A percentile compares a stretch with the other conserved stretches of the same genome.
Conservation (phyloP, 2,797 vertebrate genomes). For the Hydrocynus forskahlii region DNA sequence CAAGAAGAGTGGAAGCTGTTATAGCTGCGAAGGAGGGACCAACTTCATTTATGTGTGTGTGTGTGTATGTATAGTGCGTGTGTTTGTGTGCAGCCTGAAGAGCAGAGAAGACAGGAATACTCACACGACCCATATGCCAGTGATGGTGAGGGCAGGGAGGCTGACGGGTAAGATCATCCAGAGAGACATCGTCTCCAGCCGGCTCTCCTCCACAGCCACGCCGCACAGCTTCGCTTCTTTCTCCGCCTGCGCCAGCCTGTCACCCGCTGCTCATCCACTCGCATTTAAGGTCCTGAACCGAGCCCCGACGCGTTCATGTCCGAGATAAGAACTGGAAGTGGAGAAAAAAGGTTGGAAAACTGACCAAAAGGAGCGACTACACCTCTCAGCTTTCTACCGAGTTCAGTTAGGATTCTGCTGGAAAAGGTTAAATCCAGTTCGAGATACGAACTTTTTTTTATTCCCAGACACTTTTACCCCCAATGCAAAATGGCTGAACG, state of each 20-base stretch:
- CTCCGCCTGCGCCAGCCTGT: slow-evolving; percentile 77
- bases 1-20: too few species aligned
- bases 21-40: too few species aligned
- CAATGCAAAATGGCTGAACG: slow-evolving; percentile 36
- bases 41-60: too few species aligned
- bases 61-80: too few species aligned
- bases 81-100: neutral
- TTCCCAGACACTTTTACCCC: neutral
- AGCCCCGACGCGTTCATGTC: slow-evolving; percentile 23
- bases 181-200: slow-evolving; percentile 77
- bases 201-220: slow-evolving; percentile 24
- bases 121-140: slow-evolving; percentile 90
- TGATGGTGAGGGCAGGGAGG: slow-evolving; percentile 85
- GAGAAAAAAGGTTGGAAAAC: neutral
- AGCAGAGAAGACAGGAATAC: slow-evolving; percentile 57
- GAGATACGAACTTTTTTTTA: slow-evolving; percentile 8
- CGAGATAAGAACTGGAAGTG: neutral
- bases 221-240: slow-evolving; percentile 63
- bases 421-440: too few species aligned
- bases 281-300: slow-evolving; percentile 71
- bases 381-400: too few species aligned
- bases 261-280: slow-evolving; percentile 71
- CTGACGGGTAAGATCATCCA: slow-evolving; percentile 86
- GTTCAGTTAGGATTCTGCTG: too few species aligned
- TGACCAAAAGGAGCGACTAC: too few species aligned